Evolutionary conservation across 2,888 invertebrate species (phyloP), one percentile per base, ranked within the genome.

Genomic region (Ormyrus rosae): DNA sequence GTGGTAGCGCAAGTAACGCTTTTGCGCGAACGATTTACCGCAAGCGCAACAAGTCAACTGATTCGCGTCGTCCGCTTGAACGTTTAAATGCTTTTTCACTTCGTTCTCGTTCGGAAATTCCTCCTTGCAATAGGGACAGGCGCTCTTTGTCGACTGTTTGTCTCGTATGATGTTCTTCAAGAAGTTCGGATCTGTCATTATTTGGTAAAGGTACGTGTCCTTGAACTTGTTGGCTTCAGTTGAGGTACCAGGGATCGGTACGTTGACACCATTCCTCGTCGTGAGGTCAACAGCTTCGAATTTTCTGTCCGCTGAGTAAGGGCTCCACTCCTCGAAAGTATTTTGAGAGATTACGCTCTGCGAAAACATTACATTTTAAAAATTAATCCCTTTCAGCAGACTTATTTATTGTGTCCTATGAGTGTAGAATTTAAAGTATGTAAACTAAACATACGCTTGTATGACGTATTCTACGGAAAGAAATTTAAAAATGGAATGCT

Each of bases 121-220:
- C 11, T 85, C 82, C 53, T 89, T 89, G 78, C 90, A 90, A 64
- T 85, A 90, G 4, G 86, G 84, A 48, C 90, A 90, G 5, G 53
- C 58, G 48, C 69, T 74, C n/a, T 58, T 70, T 8, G 76, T 9
- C 8, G 9, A 11, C 53, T 68, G 79, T 67, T 73, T 79, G 2
- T 77, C 74, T 11, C 67, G 79, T 1, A 56, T 71, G n/a, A 82
- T 69, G 68, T 84, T 88, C 4, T 87, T 85, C 11, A 88, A 73
- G 64, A 90, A 88, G 8, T 84, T 83, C 2, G 89, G 88, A 77
- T 90, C 88, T 0, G 89, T 90, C 86, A 90, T 87, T 68, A 90
- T 88, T 63, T 89, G 87, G 61, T 90, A 90, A 0, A 90, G 85
- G 65, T 87, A 87, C 3, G 89, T 88, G 53, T 88, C 85, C 75